Base-by-base conservation (phyloP, 2,888 invertebrate genomes). In the Thyatira batis region DNA sequence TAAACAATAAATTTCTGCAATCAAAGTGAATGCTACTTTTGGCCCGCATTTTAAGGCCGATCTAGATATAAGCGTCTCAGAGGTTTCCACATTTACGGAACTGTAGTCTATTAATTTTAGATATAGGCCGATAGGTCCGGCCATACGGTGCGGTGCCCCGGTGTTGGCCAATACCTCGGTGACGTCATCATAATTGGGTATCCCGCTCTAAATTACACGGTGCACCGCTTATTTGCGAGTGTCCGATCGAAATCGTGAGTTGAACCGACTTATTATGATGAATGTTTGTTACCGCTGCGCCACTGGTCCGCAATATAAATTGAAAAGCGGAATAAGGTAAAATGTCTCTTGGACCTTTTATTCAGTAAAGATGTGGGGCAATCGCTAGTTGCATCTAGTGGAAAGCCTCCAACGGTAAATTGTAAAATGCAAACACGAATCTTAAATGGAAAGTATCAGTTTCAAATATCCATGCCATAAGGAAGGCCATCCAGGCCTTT, bases 41-140 rank as follows among this genome's bases (percentile, higher is more conserved):
- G 51, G 46, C 54, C 17, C 27, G 33, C 45, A 10, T 53, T 55
- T 61, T 53, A 59, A 17, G 60, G 60, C 59, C 59, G 58, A 62
- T 58, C 61, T 50, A 58, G 63, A 64, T 66, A 60, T 60, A 57
- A 56, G 61, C 51, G 39, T 44, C 11, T 10, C 27, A 10, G 51
- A 39, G 51, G 58, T 73, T 72, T 69, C 66, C 72, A 78, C 76
- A 77, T 78, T 80, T 67, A 69, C 80, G 79, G 80, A 76, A 79
- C 74, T 66, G 64, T 67, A 69, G 62, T 69, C 77, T 76, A 74
- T 78, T 80, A 79, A 82, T 76, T 78, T 78, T 65, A 79, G 76
- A 77, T 72, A 67, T 68, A 60, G 68, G 56, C 61, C 61, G 73
- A 74, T 69, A 70, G 60, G 54, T 61, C 54, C 57, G 52, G 52